Evolutionary conservation across 2,797 vertebrate genomes (phyloP), one percentile per base, ranked within the genome.

Genomic region (Odontamblyopus rebecca): DNA sequence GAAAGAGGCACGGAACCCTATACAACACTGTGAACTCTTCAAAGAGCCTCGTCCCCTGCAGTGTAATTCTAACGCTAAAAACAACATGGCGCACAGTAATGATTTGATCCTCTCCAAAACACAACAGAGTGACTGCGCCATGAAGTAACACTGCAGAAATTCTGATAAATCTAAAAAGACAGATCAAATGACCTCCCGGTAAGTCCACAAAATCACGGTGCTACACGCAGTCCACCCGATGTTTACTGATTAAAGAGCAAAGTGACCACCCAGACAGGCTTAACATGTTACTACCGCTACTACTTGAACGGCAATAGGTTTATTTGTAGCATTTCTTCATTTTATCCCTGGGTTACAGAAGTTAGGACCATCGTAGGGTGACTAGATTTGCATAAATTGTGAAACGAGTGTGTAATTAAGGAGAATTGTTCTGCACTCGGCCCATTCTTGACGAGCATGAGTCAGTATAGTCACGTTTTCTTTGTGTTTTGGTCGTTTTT

Each of bases 251-350:
- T 19, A 19, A 53, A 76, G 68, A 75, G 77, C 84, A 35, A 68
- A 35, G 61, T 19, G n/a, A 85, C 87, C 89, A 89, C 87, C 88
- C 85, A 80, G 67, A 71, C 9, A 11, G 74, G 53, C 18, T 66
- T 3, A 48, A 66, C 53, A 16, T 30, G 56, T 65, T 68, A 72
- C 72, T 77, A 12, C 60, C 38, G 32, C 16, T 32, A 32, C 32
- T 19, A 35, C 30, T 35, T 3, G 3, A 35, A 30, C 1, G 57
- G 56, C 3, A 27, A 29, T 4, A n/a, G 51, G 5, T 18, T 16
- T 53, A 44, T 12, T 11, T 16, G 4, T 16, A 48, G 15, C 3
- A 48, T 48, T 4, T 48, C 13, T 48, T 48, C 44, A 48, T 48
- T 4, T 48, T 48, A 13, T 38, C 8, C 35, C 2, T 9, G 8